Conservation (phyloP, 2,113 vertebrate species). For the Xyliphius kryptos region DNA sequence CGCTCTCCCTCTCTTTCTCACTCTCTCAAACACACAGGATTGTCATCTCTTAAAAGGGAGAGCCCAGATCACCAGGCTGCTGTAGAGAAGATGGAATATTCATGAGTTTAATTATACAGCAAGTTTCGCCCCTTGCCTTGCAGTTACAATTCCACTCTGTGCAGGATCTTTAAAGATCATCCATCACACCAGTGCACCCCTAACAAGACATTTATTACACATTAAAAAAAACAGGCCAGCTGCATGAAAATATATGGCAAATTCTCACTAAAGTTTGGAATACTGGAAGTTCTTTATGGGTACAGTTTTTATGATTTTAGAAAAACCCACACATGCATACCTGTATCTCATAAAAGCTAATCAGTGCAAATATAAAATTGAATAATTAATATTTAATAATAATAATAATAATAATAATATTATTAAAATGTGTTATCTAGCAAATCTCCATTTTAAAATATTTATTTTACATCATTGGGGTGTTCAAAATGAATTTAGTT, state of each 20-base stretch:
- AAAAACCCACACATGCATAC: too few species aligned
- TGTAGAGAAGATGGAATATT: conserved; percentile 50
- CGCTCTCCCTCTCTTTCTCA: too few species aligned
- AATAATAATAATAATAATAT: too few species aligned
- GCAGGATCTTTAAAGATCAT: not conserved
- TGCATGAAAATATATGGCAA: conserved; percentile 1
- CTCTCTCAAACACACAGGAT: conserved; percentile 11
- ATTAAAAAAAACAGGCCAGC: not conserved
- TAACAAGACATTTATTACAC: conserved; percentile 9
- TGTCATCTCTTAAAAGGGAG: conserved; percentile 40
- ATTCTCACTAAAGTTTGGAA: not conserved
- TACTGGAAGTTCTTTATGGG: too few species aligned
- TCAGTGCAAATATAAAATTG: too few species aligned
- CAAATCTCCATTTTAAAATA: too few species aligned
- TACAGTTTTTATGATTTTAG: too few species aligned
- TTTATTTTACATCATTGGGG: too few species aligned
- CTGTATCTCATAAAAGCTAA: too few species aligned
- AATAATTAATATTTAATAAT: too few species aligned
- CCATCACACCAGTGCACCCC: conserved; percentile 6
- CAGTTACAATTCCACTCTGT: conserved; percentile 28
- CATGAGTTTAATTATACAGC: conserved; percentile 51
- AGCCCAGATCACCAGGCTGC: conserved; percentile 13
- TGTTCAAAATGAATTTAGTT: too few species aligned
- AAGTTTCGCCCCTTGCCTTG: conserved; percentile 26
- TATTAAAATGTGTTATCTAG: too few species aligned